These are phyloP conservation scores for Spinus pinus DNA, from an alignment of 2,797 vertebrate species.

Conservation along the genomic window DNA sequence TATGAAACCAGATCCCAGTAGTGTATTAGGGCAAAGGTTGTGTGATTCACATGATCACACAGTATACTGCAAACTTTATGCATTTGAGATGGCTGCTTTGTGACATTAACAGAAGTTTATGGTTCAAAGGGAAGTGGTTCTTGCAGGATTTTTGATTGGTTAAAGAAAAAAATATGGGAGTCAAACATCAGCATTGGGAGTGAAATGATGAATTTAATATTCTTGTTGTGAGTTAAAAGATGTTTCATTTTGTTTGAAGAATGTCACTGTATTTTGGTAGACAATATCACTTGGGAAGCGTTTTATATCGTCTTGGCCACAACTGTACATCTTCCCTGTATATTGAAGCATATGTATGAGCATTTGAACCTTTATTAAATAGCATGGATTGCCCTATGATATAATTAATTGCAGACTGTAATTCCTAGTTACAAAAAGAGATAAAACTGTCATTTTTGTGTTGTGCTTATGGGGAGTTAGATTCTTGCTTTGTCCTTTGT, in stretches of 20 bases:
- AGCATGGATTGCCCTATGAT: neutral
- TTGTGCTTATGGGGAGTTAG: neutral
- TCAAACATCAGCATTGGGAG: neutral
- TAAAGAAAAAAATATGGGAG: neutral
- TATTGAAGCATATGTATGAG: neutral
- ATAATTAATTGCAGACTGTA: neutral
- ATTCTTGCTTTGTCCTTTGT: neutral
- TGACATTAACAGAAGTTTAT: neutral
- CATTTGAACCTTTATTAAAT: neutral
- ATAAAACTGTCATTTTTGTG: neutral
- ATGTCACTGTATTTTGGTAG: neutral
- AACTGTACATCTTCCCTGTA: neutral
- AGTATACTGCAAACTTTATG: neutral
- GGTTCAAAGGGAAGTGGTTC: neutral
- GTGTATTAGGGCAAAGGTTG: accelerated
- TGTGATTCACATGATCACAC: neutral
- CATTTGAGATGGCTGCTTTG: neutral
- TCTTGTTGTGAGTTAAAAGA: neutral
- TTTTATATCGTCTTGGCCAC: neutral
- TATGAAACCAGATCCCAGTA: neutral
- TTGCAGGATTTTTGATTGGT: neutral
- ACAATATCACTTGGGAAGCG: neutral
- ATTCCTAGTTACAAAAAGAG: neutral
- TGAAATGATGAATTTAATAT: neutral
- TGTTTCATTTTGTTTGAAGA: neutral